Evolutionary conservation across 2,113 vertebrate species (phyloP), one percentile per base, ranked within the genome.

Genomic region (Sebastes schlegelii): DNA sequence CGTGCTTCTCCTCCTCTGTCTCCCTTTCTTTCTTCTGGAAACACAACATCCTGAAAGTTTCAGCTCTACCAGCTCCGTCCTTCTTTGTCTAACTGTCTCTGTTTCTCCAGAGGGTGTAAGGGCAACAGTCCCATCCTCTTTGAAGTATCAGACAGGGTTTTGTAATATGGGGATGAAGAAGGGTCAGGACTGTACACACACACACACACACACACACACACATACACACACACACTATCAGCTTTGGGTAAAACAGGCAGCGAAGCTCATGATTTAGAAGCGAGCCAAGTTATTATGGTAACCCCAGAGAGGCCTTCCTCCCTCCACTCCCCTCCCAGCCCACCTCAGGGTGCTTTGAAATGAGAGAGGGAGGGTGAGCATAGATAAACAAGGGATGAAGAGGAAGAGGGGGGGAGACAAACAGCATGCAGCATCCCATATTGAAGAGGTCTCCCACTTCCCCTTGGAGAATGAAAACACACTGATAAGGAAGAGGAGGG

Each of bases 341-440:
- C 85, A 80, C 85, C 75, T 87, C 89, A 63, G 89, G 84, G 83
- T 86, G 87, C 93, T 93, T 93, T 92, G 92, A 92, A 94, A 91
- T 88, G 87, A 85, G 88, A 93, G 90, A 85, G 82, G 84, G 83
- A 90, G 82, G 70, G 68, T 83, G 75, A 88, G 75, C 55, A n/a
- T 74, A 88, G 86, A 91, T 87, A 92, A 92, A 93, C 83, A 92
- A 82, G 72, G 73, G 72, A 86, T 87, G 75, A 83, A 88, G 80
- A 89, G 79, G 74, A 84, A 83, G 79, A 80, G 67, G 45, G 40
- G 67, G 65, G 19, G 57, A 17, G 14, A 48, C 2, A 40, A 87
- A 67, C 86, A 88, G 85, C 86, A 90, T 81, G 84, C 70, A 60
- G 65, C 78, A 80, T 91, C 90, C 84, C 78, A 46, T 66, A 74